A percentile compares a stretch with the other conserved stretches of the same genome.
phyloP scores from a whole-genome alignment of 2,113 vertebrate species.

The Corythornis cristatus region DNA sequence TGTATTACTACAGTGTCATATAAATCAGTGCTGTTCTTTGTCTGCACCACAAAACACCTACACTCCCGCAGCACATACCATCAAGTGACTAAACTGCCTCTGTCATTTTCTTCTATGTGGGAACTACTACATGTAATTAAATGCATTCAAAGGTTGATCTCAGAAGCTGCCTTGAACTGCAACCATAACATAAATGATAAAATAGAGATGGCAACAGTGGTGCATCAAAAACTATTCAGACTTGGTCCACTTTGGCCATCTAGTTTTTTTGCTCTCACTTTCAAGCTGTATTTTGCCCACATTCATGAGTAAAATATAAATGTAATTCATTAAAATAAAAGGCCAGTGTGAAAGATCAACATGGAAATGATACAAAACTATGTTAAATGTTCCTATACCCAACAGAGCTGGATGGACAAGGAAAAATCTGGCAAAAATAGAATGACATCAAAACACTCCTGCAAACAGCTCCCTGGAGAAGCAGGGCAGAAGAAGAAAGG shows the following conservation, averaged over 20 bases:
- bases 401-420: constrained; percentile 8
- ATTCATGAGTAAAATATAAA: neutral
- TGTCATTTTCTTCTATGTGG: neutral
- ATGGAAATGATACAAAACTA: neutral
- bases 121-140: neutral
- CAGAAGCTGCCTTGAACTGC: neutral
- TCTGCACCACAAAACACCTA: neutral
- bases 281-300: neutral
- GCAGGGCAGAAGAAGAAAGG: constrained; percentile 17
- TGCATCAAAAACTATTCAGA: neutral
- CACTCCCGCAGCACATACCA: neutral
- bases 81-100: neutral
- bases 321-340: constrained; percentile 30
- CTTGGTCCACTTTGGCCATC: neutral
- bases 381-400: constrained; percentile 29
- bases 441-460: constrained; percentile 30
- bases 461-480: constrained; percentile 55
- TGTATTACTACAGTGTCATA: neutral
- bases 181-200: neutral
- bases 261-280: neutral
- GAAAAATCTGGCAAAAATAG: constrained; percentile 36
- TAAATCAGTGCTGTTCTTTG: fast-evolving
- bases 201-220: neutral
- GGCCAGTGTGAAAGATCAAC: constrained; percentile 8
- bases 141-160: neutral